phyloP scores from a whole-genome alignment of 2,113 vertebrate genomes.

The Albula glossodonta region DNA sequence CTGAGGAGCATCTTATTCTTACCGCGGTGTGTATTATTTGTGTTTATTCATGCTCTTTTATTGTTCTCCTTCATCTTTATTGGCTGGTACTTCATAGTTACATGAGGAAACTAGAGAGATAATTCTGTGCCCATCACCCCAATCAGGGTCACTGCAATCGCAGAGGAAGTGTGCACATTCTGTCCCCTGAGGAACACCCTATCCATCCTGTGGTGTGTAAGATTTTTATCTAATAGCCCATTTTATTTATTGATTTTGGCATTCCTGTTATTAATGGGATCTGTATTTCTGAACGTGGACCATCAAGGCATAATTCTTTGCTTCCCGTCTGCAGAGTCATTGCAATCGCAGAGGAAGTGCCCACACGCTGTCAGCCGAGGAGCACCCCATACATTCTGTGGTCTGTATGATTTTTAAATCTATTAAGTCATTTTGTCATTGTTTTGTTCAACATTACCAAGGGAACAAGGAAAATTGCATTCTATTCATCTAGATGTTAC shows the following conservation, averaged over 20 bases:
- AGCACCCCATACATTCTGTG: too few species aligned
- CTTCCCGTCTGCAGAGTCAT: not conserved
- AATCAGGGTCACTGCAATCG: conserved; percentile 80
- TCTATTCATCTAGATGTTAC: too few species aligned
- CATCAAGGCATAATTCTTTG: too few species aligned
- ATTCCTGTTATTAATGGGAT: not conserved
- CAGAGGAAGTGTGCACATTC: conserved; percentile 77
- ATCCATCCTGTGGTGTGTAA: conserved; percentile 81
- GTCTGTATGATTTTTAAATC: not conserved
- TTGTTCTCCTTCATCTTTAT: not conserved
- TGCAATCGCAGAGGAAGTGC: too few species aligned
- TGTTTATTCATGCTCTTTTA: not conserved
- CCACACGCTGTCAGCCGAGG: too few species aligned
- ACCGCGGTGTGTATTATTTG: conserved; percentile 76
- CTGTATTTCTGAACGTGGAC: not conserved
- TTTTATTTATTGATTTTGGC: not conserved
- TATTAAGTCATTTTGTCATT: not conserved
- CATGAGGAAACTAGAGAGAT: not conserved
- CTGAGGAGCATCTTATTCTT: conserved; percentile 82
- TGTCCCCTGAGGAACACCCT: conserved; percentile 81
- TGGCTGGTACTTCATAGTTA: not conserved
- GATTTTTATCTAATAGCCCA: not conserved
- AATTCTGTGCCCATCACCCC: not conserved
- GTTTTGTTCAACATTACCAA: too few species aligned
- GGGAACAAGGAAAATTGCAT: too few species aligned